Evolutionary conservation across 2,888 invertebrate species (phyloP), one percentile per base, ranked within the genome.

Genomic region (Germaria angustata): DNA sequence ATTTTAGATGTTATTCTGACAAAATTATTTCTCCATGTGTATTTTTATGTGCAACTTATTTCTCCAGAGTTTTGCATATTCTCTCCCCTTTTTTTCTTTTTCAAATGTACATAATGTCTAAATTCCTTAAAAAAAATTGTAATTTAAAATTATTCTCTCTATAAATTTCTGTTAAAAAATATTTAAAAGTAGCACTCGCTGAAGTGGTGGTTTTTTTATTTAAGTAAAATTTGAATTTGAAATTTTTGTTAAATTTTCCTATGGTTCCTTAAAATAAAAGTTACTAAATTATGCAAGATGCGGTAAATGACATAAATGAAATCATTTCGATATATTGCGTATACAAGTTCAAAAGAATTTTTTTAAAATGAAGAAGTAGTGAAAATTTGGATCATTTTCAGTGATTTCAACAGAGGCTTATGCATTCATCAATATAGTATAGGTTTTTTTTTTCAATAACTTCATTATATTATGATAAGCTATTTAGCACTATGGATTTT

Each of bases 101-200:
- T 41, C 22, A 32, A 17, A 8, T 28, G 22, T 41, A 44, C 15
- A 53, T 9, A 57, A 72, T 32, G 53, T 65, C 57, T 66, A 34
- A 24, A 66, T 66, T 34, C n/a, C 24, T 41, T 2, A 36, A 63
- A 8, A 65, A 46, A 36, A 46, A 55, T 17, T 34, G n/a, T 20
- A 20, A 57, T 20, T 11, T 51, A 55, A 32, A 61, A 72, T 49
- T 2, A 39, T 63, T 9, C 51, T 61, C 11, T 73, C 15, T 9
- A 41, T 63, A 73, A 39, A 24, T 65, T 46, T 34, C 53, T 69
- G 32, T 59, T 69, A 65, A 75, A 46, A 75, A 80, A 75, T 75
- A 75, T 75, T 80, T 76, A 81, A 76, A 81, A 76, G 76, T 59
- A 65, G 65, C 65, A 76, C 71, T 66, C 59, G 59, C 80, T 65